Percentiles rank a stretch among this genome's conserved stretches.
Conservation (phyloP, 2,888 invertebrate species). For the Clunio marinus region DNA sequence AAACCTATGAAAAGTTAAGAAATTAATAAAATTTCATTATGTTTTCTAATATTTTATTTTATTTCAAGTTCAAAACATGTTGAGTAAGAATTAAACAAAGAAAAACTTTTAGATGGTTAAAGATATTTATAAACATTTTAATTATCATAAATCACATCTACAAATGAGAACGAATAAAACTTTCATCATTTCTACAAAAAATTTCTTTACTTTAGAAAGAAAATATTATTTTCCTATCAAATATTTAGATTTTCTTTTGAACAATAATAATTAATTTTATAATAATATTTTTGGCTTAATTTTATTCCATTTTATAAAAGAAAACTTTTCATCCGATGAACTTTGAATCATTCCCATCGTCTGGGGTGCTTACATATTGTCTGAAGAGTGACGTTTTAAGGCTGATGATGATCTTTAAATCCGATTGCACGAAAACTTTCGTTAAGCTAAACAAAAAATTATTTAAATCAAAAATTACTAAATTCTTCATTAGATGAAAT, state of each 20-base stretch:
- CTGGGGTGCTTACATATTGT: constrained; percentile 24
- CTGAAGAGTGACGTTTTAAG: constrained; percentile 27
- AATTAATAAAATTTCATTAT: too few species aligned
- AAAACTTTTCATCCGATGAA: background rate
- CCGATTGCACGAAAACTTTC: constrained; percentile 19
- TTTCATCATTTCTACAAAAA: background rate
- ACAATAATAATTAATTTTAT: too few species aligned
- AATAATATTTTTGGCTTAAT: constrained; percentile 15
- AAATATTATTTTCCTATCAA: too few species aligned
- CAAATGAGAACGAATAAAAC: constrained; percentile 12
- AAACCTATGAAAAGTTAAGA: too few species aligned
- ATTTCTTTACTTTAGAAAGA: background rate
- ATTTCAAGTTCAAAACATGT: too few species aligned
- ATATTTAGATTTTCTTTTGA: too few species aligned
- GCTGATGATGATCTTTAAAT: constrained; percentile 36
- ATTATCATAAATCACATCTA: constrained; percentile 24
- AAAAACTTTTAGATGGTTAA: too few species aligned
- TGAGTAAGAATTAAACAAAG: too few species aligned
- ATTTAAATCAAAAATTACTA: constrained; percentile 11
- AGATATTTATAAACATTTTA: too few species aligned
- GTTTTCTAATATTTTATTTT: too few species aligned
- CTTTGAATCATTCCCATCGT: background rate
- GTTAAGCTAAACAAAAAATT: background rate
- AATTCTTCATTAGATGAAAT: constrained; percentile 7
- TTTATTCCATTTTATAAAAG: background rate